Evolutionary conservation across 2,888 invertebrate species (phyloP).

Genomic region (Torymus tubicola): DNA sequence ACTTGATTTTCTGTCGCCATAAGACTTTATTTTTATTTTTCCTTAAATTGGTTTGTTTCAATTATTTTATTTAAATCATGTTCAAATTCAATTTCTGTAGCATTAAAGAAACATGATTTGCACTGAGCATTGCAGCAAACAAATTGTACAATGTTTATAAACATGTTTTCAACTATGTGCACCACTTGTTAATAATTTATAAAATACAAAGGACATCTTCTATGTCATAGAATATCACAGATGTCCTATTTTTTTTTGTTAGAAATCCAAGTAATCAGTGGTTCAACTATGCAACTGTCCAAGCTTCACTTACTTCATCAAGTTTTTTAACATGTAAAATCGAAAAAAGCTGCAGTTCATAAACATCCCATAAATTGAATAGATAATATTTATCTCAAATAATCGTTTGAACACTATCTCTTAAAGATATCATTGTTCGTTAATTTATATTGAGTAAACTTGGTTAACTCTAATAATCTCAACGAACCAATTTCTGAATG

Average conservation of each 20-base stretch:
- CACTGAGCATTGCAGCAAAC: conserved; percentile 26
- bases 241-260: conserved; percentile 36
- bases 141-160: conserved; percentile 18
- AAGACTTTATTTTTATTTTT: conserved; percentile 19
- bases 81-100: conserved; percentile 16
- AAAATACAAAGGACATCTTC: conserved; percentile 46
- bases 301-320: conserved; percentile 32
- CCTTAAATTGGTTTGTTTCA: not conserved
- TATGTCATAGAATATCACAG: conserved; percentile 48
- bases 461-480: conserved; percentile 24
- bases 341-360: conserved; percentile 38
- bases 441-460: conserved; percentile 29
- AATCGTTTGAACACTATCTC: conserved; percentile 40
- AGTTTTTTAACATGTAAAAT: conserved; percentile 29
- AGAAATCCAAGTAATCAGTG: conserved; percentile 29
- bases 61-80: not conserved
- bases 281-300: conserved; percentile 25
- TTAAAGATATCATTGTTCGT: conserved; percentile 26
- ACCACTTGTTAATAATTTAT: conserved; percentile 39
- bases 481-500: conserved; percentile 22
- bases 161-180: conserved; percentile 42
- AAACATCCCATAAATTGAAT: conserved; percentile 48
- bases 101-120: conserved; percentile 18
- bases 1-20: conserved; percentile 25
- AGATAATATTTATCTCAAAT: conserved; percentile 44